Conservation (phyloP, 2,113 vertebrate genomes). For the Paradisaea rubra region DNA sequence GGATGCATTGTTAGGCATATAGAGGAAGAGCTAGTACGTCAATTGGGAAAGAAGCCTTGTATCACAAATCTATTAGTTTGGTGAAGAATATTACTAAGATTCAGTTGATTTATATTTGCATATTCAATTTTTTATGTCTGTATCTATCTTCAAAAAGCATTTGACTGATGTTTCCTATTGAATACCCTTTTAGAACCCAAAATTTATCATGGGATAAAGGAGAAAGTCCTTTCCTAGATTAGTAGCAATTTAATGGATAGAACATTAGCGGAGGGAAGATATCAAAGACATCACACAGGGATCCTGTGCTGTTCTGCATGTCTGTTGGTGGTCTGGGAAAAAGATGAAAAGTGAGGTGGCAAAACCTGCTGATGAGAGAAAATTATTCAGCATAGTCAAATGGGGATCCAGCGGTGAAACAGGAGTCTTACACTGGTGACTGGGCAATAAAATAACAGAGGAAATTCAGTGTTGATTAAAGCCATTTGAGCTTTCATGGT, state of each 20-base stretch:
- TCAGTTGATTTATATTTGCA: neutral
- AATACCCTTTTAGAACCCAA: neutral
- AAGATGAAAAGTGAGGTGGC: neutral
- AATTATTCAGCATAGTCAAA: neutral
- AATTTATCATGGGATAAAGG: neutral
- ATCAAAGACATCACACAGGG: neutral
- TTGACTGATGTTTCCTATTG: neutral
- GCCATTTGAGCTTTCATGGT: neutral
- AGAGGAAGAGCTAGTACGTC: neutral
- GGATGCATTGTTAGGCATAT: neutral
- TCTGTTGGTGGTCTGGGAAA: neutral
- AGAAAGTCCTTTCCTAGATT: neutral
- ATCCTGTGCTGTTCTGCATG: neutral
- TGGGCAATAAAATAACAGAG: neutral
- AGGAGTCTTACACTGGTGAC: neutral
- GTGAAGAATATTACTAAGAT: neutral
- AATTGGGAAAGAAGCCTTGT: neutral
- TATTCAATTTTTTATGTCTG: neutral
- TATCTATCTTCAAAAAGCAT: neutral
- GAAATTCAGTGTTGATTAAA: neutral
- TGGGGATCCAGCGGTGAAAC: neutral
- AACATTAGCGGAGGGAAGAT: neutral
- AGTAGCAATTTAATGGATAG: neutral
- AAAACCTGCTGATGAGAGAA: neutral
- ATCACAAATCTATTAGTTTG: neutral